Evolutionary conservation across 2,113 vertebrate species (phyloP).

Genomic region (Edolisoma coerulescens): DNA sequence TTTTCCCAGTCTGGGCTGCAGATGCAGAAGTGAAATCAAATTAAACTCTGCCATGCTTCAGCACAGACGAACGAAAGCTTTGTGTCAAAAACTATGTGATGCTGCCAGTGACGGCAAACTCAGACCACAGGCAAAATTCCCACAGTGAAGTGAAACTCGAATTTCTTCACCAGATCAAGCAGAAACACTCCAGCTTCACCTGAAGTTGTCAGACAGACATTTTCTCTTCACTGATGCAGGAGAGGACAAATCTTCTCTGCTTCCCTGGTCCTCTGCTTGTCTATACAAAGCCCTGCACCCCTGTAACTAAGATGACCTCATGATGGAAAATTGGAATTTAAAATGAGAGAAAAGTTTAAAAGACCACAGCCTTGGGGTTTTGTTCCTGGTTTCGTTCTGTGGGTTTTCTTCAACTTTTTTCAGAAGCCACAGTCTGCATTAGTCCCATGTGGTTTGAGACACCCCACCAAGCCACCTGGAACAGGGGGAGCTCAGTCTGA

Average conservation of each 20-base stretch:
- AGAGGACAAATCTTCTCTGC: background rate
- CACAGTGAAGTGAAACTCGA: conserved; percentile 22
- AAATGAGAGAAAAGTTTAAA: background rate
- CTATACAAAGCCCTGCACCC: background rate
- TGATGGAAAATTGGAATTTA: background rate
- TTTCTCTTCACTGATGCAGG: background rate
- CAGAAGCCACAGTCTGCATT: background rate
- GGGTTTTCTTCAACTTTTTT: background rate
- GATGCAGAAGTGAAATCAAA: background rate
- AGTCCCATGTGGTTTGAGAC: background rate
- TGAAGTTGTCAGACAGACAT: background rate
- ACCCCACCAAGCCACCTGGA: background rate
- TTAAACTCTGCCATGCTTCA: background rate
- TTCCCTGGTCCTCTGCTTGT: background rate
- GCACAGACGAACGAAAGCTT: background rate
- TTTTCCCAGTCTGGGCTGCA: background rate
- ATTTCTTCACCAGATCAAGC: background rate
- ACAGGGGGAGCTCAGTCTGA: background rate
- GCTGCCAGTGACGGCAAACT: background rate
- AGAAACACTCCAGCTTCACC: background rate
- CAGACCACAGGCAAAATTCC: background rate
- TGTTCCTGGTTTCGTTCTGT: background rate
- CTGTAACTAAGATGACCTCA: background rate
- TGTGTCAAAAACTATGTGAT: accelerated
- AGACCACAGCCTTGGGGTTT: background rate